Conservation (phyloP, 2,888 invertebrate genomes). For the Drosophila neotestacea region DNA sequence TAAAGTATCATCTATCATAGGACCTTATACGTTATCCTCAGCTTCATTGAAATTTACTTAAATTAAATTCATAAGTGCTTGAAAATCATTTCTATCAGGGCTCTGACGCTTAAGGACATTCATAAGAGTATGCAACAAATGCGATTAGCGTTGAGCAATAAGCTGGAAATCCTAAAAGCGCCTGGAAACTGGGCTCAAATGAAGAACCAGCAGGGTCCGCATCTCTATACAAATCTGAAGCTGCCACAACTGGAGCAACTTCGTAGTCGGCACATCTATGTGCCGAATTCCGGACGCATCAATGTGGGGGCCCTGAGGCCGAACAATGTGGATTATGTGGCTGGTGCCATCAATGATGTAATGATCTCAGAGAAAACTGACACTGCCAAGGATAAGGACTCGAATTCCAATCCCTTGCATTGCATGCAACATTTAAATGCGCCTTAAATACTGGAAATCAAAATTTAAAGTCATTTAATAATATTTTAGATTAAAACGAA, state of each 20-base stretch:
- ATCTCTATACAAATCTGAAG: slow-evolving; percentile 33
- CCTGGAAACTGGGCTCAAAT: slow-evolving; percentile 51
- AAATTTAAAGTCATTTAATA: neutral
- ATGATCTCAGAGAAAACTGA: neutral
- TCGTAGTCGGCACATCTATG: slow-evolving; percentile 44
- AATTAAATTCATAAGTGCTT: neutral
- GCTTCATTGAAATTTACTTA: neutral
- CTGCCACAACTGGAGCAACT: slow-evolving; percentile 34
- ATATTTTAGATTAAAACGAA: neutral
- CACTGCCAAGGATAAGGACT: neutral
- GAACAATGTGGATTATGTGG: slow-evolving; percentile 42
- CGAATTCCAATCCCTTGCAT: neutral
- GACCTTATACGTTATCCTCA: no score
- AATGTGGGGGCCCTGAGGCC: slow-evolving; percentile 38
- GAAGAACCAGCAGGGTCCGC: slow-evolving; percentile 38
- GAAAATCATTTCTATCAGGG: slow-evolving; percentile 14
- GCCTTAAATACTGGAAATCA: neutral
- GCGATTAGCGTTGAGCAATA: slow-evolving; percentile 32
- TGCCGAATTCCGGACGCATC: slow-evolving; percentile 50
- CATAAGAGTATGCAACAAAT: slow-evolving; percentile 29
- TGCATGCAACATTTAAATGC: slow-evolving; percentile 5
- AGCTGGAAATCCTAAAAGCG: slow-evolving; percentile 33
- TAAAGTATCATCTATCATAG: no score
- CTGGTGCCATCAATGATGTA: slow-evolving; percentile 45
- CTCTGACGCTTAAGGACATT: slow-evolving; percentile 28